Evolutionary conservation across 2,888 invertebrate species (phyloP).

Genomic region (Adela reaumurella): DNA sequence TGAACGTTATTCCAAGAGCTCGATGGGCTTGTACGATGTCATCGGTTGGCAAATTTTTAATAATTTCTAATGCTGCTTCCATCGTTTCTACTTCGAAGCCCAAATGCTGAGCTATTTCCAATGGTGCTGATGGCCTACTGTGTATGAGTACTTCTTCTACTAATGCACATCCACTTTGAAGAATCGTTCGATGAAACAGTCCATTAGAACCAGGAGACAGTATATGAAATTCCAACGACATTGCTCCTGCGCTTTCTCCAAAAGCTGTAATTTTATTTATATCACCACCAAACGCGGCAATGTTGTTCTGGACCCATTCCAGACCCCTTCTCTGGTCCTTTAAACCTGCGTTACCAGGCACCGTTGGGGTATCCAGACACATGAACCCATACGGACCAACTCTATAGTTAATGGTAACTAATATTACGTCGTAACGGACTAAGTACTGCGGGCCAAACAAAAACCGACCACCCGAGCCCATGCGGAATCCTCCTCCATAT

Average conservation of each 20-base stretch:
- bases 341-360: slow-evolving; percentile 30
- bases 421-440: slow-evolving; percentile 24
- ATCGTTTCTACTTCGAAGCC: slow-evolving; percentile 17
- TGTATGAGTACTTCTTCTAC: slow-evolving; percentile 16
- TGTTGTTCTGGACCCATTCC: slow-evolving; percentile 27
- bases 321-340: slow-evolving; percentile 29
- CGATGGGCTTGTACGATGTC: slow-evolving; percentile 17
- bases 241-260: slow-evolving; percentile 26
- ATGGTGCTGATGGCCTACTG: slow-evolving; percentile 18
- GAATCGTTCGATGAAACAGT: slow-evolving; percentile 22
- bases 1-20: slow-evolving; percentile 16
- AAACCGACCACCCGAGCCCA: slow-evolving; percentile 17
- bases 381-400: slow-evolving; percentile 31
- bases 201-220: slow-evolving; percentile 18
- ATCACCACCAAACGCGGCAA: slow-evolving; percentile 29
- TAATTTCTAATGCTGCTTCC: slow-evolving; percentile 19
- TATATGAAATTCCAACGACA: slow-evolving; percentile 25
- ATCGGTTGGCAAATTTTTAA: slow-evolving; percentile 16
- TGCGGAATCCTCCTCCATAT: slow-evolving; percentile 23
- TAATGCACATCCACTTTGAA: slow-evolving; percentile 24
- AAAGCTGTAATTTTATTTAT: slow-evolving; percentile 22
- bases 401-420: slow-evolving; percentile 27
- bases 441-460: slow-evolving; percentile 22
- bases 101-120: slow-evolving; percentile 20
- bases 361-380: slow-evolving; percentile 24